Evolutionary conservation across 2,797 vertebrate genomes (phyloP), one percentile per base, ranked within the genome.

Genomic region (Halcyon chelicuti): DNA sequence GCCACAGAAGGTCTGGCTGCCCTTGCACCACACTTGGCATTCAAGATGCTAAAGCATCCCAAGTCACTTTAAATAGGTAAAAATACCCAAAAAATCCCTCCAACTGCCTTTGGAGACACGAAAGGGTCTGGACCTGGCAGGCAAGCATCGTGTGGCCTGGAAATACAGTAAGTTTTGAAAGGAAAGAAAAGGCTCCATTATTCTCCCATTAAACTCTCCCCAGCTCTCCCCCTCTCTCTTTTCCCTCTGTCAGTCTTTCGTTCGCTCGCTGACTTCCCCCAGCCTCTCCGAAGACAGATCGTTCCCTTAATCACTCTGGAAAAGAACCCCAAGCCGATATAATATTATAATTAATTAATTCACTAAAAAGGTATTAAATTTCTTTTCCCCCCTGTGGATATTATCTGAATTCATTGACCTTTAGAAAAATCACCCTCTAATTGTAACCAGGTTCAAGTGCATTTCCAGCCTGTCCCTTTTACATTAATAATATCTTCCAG

Each of bases 281-380:
- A 20, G 97, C 89, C 97, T 97, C 97, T 95, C 96, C 37, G 87
- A 98, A 98, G 98, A 98, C 96, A 78, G 98, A 98, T 98, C 96
- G 98, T 98, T 99, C 98, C 98, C 98, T 99, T 99, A 99, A 99
- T 99, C 99, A 99, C 99, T 98, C 99, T 99, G 99, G 99, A 99
- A 99, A 99, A 98, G 98, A 98, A 98, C 98, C 99, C 99, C 98
- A 99, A 99, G 99, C 99, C 97, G 98, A 98, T 99, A 99, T 99
- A 99, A 99, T 99, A 99, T 99, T 99, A 99, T 99, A 99, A 99
- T 99, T 99, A 99, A 99, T 99, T 99, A 99, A 99, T 99, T 99
- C 99, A 98, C 99, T 99, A 99, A 99, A 99, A 98, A 99, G 99
- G 99, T 99, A 99, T 99, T 99, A 99, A 99, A 99, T 99, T 99